Evolutionary conservation across 2,888 invertebrate genomes (phyloP).

Genomic region (Ptychoptera contaminata): DNA sequence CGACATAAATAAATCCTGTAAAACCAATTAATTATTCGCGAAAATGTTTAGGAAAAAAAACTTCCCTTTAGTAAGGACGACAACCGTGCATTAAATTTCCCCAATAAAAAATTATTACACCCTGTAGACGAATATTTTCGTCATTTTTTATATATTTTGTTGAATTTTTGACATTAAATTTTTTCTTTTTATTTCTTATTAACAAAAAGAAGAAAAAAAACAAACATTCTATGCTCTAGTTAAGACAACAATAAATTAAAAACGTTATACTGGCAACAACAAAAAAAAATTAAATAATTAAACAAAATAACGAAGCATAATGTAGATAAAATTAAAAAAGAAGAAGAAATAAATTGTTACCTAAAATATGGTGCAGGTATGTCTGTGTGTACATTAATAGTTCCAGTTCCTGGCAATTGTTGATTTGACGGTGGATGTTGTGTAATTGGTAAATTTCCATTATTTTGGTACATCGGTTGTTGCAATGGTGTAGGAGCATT

Average conservation of each 20-base stretch:
- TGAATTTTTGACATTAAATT: no score
- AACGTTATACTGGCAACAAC: no score
- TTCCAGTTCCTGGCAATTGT: constrained; percentile 4
- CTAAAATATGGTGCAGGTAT: constrained; percentile 7
- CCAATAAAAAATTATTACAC: no score
- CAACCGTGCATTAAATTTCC: no score
- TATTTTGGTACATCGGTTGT: constrained; percentile 12
- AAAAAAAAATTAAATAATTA: not conserved
- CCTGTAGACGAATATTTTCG: no score
- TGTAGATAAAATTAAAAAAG: not conserved
- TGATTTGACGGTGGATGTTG: constrained; percentile 6
- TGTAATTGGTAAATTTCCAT: constrained; percentile 6
- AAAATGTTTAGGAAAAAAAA: no score
- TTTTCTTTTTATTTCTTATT: no score
- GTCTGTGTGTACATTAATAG: constrained; percentile 8
- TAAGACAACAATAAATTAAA: not conserved
- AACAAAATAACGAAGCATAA: not conserved
- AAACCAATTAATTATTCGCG: no score
- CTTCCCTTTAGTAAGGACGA: no score
- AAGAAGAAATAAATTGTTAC: constrained; percentile 1
- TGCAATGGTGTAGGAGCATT: not conserved
- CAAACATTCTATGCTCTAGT: not conserved
- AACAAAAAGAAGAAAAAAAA: not conserved
- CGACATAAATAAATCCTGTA: no score
- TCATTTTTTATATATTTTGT: no score